Base-by-base conservation (phyloP, 2,888 invertebrate species). In the Cabera pusaria region DNA sequence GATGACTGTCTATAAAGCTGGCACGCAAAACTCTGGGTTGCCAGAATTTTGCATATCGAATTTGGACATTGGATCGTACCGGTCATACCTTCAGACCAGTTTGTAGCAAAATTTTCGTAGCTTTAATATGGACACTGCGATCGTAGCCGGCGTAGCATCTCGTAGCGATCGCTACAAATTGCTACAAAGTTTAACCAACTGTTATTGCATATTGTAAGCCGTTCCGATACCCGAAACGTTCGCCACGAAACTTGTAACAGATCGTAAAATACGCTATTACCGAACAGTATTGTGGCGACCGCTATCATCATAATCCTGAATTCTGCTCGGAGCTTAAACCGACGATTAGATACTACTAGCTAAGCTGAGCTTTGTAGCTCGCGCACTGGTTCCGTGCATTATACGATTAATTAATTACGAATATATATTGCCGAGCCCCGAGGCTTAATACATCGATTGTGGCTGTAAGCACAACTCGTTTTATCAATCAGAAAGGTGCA, bases 121-220 rank as follows among this genome's bases (percentile, higher is more conserved):
- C 14, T 14, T n/a, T n/a, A n/a, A n/a, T n/a, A n/a, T n/a, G n/a
- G n/a, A n/a, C 14, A 25, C 17, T n/a, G n/a, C 6, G 14, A 5
- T 8, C 23, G 19, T 14, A 24, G 24, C 8, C 6, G 16, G 21
- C 25, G n/a, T n/a, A n/a, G n/a, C n/a, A n/a, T n/a, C n/a, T n/a
- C n/a, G n/a, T n/a, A n/a, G n/a, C n/a, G 17, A 9, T 14, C 33
- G 33, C 33, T 34, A 26, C 26, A 21, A 20, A 26, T 26, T 21
- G 26, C 14, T 26, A 26, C 10, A 10, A 35, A 10, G 11, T 20
- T 26, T 18, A 17, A 17, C 8, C 6, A 10, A 18, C n/a, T 5
- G 20, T 7, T 26, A 34, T 26, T 16, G 21, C 26, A 21, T 21
- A 24, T 24, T 24, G 24, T 6, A 6, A 24, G 14, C 6, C 8